These are phyloP conservation scores for Eupithecia centaureata DNA, from an alignment of 2,888 invertebrate species.

Conservation along the genomic window DNA sequence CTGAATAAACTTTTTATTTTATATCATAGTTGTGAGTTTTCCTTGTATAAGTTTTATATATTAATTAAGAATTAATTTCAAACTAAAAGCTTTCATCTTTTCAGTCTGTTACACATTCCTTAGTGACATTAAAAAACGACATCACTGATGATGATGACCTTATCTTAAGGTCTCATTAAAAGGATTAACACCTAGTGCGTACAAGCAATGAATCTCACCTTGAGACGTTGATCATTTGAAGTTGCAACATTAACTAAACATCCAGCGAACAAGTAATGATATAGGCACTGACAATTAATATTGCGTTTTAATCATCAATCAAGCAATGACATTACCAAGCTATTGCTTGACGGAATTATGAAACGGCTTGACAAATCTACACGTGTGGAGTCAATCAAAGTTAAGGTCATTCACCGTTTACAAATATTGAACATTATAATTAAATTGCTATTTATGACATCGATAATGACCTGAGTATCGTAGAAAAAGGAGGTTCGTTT, in stretches of 20 bases:
- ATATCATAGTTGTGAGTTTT: too few species aligned
- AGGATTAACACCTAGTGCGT: not conserved
- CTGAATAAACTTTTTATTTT: too few species aligned
- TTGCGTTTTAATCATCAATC: slow-evolving; percentile 70
- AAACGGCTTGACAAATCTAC: slow-evolving; percentile 57
- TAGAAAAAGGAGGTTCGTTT: too few species aligned
- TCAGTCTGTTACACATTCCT: too few species aligned
- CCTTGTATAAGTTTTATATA: too few species aligned
- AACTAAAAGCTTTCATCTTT: too few species aligned
- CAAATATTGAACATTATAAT: slow-evolving; percentile 35
- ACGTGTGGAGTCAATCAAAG: slow-evolving; percentile 47
- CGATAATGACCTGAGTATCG: too few species aligned
- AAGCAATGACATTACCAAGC: slow-evolving; percentile 49
- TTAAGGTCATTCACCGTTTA: slow-evolving; percentile 34
- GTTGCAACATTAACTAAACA: slow-evolving; percentile 46
- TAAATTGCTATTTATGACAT: not conserved
- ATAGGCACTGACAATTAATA: slow-evolving; percentile 49
- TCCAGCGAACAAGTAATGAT: slow-evolving; percentile 44
- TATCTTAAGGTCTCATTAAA: too few species aligned
- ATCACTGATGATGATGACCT: too few species aligned
- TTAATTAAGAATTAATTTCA: too few species aligned
- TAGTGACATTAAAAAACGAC: too few species aligned
- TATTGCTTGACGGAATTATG: slow-evolving; percentile 46
- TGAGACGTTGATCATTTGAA: not conserved
- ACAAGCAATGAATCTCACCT: not conserved